Conservation (phyloP, 2,888 invertebrate species). For the Athrips mouffetella region DNA sequence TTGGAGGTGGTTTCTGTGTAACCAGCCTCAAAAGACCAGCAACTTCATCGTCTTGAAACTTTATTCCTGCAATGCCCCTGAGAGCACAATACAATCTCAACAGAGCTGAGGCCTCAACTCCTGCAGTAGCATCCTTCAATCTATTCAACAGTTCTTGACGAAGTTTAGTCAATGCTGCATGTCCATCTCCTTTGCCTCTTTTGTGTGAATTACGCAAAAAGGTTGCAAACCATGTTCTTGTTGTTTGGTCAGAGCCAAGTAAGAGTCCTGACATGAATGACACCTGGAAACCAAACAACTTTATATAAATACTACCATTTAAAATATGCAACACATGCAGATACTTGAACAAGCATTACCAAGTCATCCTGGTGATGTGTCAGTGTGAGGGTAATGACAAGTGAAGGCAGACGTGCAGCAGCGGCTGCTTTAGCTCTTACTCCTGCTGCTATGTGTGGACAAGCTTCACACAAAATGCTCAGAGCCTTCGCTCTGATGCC, state of each 20-base stretch:
- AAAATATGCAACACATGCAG: neutral
- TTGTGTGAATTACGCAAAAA: conserved; percentile 93
- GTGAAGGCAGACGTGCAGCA: conserved; percentile 91
- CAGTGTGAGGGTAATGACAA: conserved; percentile 90
- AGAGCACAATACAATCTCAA: conserved; percentile 94
- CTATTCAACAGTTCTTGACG: conserved; percentile 87
- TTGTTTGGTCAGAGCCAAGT: conserved; percentile 92
- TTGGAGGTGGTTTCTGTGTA: conserved; percentile 92
- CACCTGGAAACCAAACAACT: conserved; percentile 63
- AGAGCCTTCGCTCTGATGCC: conserved; percentile 89
- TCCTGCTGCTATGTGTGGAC: conserved; percentile 90
- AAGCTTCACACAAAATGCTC: conserved; percentile 90
- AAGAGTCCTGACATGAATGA: conserved; percentile 93
- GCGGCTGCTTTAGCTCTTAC: conserved; percentile 93
- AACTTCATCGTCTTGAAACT: conserved; percentile 95
- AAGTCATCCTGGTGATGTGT: conserved; percentile 80
- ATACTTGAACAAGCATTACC: conserved; percentile 54
- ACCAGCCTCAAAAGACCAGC: conserved; percentile 88
- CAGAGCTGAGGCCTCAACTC: conserved; percentile 92
- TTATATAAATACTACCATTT: neutral
- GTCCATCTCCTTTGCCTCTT: conserved; percentile 85
- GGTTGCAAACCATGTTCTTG: conserved; percentile 94
- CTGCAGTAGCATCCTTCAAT: conserved; percentile 82
- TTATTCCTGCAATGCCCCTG: conserved; percentile 94
- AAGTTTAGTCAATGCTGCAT: conserved; percentile 81